Percentiles rank a stretch among this genome's conserved stretches.
Conservation (phyloP, 2,113 vertebrate species). For the Penelope pileata region DNA sequence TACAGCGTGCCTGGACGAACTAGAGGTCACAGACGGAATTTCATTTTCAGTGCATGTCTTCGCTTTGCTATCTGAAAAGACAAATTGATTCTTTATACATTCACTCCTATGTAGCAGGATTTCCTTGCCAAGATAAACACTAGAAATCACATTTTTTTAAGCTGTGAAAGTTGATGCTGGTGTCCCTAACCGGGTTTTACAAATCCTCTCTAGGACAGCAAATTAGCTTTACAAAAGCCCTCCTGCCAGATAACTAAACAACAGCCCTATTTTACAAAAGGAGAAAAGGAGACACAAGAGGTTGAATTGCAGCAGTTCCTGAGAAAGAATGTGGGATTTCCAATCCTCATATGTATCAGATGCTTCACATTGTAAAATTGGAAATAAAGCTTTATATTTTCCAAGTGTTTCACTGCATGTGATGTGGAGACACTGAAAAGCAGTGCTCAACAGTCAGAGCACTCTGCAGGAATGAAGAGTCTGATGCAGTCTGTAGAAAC, state of each 20-base stretch:
- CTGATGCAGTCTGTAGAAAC: background rate
- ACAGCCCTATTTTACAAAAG: background rate
- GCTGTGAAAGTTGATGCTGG: background rate
- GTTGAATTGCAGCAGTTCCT: background rate
- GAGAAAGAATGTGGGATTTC: background rate
- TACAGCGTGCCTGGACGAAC: background rate
- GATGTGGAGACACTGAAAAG: background rate
- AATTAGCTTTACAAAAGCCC: background rate
- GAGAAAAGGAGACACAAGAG: background rate
- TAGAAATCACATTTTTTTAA: conserved; percentile 6
- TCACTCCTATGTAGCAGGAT: background rate
- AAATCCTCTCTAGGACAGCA: background rate
- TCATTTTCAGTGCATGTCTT: background rate
- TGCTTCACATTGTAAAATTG: background rate
- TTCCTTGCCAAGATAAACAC: background rate
- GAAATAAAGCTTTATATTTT: conserved; percentile 1
- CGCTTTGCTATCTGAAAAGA: background rate
- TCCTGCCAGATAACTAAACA: background rate
- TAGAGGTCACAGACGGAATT: background rate
- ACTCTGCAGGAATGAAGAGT: background rate
- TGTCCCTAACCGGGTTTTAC: background rate
- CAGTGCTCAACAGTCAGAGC: background rate
- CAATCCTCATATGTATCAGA: background rate
- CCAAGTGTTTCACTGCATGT: background rate
- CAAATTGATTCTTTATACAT: background rate